A percentile compares a stretch with the other conserved stretches of the same genome.
Evolutionary conservation across 2,888 invertebrate genomes (phyloP).

Genomic region (Cyaniris semiargus): DNA sequence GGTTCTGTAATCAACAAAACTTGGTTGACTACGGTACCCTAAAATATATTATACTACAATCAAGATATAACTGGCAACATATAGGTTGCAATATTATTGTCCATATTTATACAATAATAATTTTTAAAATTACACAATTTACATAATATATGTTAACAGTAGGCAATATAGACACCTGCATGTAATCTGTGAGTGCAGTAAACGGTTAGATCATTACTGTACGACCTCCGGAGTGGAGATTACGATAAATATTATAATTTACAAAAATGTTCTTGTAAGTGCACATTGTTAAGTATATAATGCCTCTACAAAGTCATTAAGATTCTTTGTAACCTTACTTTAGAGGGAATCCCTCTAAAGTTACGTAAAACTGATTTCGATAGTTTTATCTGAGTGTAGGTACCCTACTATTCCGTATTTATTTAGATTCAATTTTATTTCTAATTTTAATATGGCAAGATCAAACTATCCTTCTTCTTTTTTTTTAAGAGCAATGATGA

Average conservation of each 20-base stretch:
- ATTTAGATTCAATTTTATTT: too few species aligned
- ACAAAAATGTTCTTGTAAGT: slow-evolving; percentile 2
- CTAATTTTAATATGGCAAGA: too few species aligned
- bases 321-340: neutral
- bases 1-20: too few species aligned
- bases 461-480: too few species aligned
- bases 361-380: too few species aligned
- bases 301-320: neutral
- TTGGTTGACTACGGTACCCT: too few species aligned
- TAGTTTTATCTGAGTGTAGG: too few species aligned
- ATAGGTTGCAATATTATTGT: neutral
- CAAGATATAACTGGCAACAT: neutral
- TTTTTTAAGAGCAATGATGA: too few species aligned
- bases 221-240: neutral
- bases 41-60: too few species aligned
- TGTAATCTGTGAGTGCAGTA: slow-evolving; percentile 17
- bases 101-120: neutral
- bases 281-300: neutral
- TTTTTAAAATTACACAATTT: slow-evolving; percentile 4
- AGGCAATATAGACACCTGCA: neutral
- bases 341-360: too few species aligned
- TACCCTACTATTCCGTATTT: too few species aligned
- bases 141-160: slow-evolving; percentile 12
- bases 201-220: slow-evolving; percentile 17
- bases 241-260: slow-evolving; percentile 22